Evolutionary conservation across 2,888 invertebrate genomes (phyloP).

Genomic region (Tortricodes alternella): DNA sequence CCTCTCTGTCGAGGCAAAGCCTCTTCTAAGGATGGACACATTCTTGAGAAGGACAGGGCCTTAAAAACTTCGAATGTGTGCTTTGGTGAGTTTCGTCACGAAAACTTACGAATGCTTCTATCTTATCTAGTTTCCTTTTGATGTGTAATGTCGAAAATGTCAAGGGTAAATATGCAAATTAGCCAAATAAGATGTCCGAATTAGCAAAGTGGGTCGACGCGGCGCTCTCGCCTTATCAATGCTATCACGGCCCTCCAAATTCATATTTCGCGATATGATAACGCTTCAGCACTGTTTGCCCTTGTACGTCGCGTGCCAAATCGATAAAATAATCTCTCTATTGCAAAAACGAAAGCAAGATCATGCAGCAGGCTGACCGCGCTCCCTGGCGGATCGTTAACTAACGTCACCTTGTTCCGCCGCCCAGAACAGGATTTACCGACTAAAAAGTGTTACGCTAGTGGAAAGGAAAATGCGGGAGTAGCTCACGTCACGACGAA

Average conservation of each 20-base stretch:
- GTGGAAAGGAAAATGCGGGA: constrained; percentile 19
- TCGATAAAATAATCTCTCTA: neutral
- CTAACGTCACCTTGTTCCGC: neutral
- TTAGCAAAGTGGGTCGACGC: constrained; percentile 17
- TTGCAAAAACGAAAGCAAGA: neutral
- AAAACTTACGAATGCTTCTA: too few species aligned
- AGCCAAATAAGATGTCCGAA: constrained; percentile 1
- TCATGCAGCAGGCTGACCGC: too few species aligned
- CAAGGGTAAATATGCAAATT: neutral
- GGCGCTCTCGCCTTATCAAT: constrained; percentile 10
- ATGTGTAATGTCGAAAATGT: neutral
- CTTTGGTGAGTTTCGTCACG: too few species aligned
- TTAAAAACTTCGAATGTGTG: too few species aligned
- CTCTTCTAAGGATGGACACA: too few species aligned
- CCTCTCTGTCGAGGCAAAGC: too few species aligned
- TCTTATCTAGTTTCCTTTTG: too few species aligned
- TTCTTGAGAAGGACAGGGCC: too few species aligned
- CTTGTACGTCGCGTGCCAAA: constrained; percentile 6
- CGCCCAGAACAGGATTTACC: constrained; percentile 15
- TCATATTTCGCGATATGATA: constrained; percentile 10
- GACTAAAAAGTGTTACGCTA: constrained; percentile 9
- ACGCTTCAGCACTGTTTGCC: constrained; percentile 13
- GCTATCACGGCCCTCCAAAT: constrained; percentile 23
- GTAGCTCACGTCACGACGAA: constrained; percentile 9
- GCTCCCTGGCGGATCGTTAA: too few species aligned